Percentiles rank a stretch among this genome's conserved stretches.
phyloP scores from a whole-genome alignment of 1,140 invertebrate species.

The Cyphomyrmex costatus region DNA sequence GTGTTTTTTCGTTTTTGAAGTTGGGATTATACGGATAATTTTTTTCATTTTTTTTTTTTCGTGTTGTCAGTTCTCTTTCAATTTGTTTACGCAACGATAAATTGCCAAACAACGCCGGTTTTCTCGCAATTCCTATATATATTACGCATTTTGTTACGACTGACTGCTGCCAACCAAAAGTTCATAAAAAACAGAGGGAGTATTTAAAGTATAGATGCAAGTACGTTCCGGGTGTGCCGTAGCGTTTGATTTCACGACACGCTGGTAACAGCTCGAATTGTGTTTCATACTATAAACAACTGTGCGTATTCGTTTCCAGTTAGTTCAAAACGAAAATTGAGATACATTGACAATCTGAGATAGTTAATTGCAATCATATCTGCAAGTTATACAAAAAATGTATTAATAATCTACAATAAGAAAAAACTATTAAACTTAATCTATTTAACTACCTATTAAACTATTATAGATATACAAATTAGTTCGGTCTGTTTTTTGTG shows the following conservation, averaged over 20 bases:
- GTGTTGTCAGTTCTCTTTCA: not conserved
- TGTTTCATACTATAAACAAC: constrained; percentile 11
- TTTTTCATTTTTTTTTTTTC: not conserved
- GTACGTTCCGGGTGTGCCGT: not conserved
- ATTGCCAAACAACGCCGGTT: constrained; percentile 10
- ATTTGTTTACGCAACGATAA: constrained; percentile 33
- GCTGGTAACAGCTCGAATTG: not conserved
- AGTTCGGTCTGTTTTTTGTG: no score
- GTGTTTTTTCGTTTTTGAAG: not conserved
- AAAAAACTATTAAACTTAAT: no score
- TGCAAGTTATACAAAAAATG: not conserved
- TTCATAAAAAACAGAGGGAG: no score
- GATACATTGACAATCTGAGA: not conserved
- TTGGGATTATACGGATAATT: not conserved
- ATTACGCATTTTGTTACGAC: constrained; percentile 4
- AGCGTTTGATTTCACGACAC: constrained; percentile 16
- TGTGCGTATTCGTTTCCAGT: not conserved
- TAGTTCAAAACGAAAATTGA: not conserved
- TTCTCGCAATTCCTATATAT: not conserved
- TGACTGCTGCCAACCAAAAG: no score
- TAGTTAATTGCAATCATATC: not conserved
- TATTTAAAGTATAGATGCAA: constrained; percentile 11
- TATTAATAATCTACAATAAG: not conserved
- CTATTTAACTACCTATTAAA: no score
- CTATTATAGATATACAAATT: no score